These are phyloP conservation scores for Sturmia bella DNA, from an alignment of 2,888 invertebrate species.

Conservation along the genomic window DNA sequence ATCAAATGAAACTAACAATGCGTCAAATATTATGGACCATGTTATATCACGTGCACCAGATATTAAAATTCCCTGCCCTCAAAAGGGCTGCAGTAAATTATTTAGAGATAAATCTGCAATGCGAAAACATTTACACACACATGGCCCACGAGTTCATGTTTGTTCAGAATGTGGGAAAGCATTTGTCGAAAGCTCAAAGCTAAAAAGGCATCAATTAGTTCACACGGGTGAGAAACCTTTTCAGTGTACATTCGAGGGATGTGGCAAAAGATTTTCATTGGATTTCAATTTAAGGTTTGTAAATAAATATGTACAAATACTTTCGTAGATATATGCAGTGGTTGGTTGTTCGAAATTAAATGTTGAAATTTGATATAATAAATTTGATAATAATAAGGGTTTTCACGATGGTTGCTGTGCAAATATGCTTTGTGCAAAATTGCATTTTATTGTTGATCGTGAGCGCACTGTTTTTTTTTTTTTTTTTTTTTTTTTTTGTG, in stretches of 20 bases:
- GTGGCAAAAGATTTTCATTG: constrained; percentile 97
- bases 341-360: too few species aligned
- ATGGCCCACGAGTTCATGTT: constrained; percentile 97
- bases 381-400: too few species aligned
- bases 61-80: constrained; percentile 62
- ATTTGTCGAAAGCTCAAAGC: constrained; percentile 97
- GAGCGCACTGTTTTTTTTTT: too few species aligned
- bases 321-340: too few species aligned
- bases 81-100: constrained; percentile 94
- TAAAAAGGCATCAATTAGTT: constrained; percentile 97
- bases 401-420: too few species aligned
- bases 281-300: constrained; percentile 93
- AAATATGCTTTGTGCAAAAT: too few species aligned
- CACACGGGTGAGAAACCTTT: constrained; percentile 99
- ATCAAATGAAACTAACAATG: constrained; percentile 36
- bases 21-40: constrained; percentile 72
- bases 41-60: constrained; percentile 65
- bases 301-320: too few species aligned
- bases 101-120: constrained; percentile 98
- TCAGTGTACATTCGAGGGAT: constrained; percentile 98
- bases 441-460: too few species aligned
- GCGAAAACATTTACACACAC: constrained; percentile 98
- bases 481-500: too few species aligned
- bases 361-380: too few species aligned
- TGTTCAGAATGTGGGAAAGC: constrained; percentile 99